Evolutionary conservation across 2,888 invertebrate genomes (phyloP).

Genomic region (Caenorhabditis japonica): DNA sequence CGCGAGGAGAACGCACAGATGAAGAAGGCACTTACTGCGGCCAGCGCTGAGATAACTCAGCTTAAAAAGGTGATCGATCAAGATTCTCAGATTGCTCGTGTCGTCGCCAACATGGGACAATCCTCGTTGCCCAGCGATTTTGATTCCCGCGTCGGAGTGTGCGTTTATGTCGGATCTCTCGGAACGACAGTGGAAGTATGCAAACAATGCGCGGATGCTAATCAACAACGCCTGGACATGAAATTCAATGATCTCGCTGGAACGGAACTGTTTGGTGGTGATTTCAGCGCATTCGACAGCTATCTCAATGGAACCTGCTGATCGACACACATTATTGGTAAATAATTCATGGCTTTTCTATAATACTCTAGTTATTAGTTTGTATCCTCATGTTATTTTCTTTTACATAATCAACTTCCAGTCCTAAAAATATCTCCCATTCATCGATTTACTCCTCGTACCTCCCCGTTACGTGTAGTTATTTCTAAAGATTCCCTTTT

Average conservation of each 20-base stretch:
- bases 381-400: no score
- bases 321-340: conserved; percentile 10
- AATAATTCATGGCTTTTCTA: neutral
- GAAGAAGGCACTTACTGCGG: conserved; percentile 22
- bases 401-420: neutral
- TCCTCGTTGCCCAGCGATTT: neutral
- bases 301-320: conserved; percentile 26
- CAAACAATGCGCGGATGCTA: conserved; percentile 44
- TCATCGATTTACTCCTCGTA: conserved; percentile 1
- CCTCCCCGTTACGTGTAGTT: neutral
- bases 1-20: conserved; percentile 35
- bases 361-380: no score
- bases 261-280: conserved; percentile 39
- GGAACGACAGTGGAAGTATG: conserved; percentile 53
- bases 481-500: neutral
- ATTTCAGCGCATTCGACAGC: conserved; percentile 37
- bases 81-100: conserved; percentile 53
- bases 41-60: conserved; percentile 28
- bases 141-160: conserved; percentile 34
- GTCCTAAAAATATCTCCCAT: conserved; percentile 1
- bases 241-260: conserved; percentile 14
- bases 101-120: conserved; percentile 49
- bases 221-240: conserved; percentile 16
- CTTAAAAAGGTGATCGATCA: conserved; percentile 46
- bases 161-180: conserved; percentile 40